These are phyloP conservation scores for Spatula versicolor DNA, from an alignment of 2,797 vertebrate genomes.

Conservation along the genomic window DNA sequence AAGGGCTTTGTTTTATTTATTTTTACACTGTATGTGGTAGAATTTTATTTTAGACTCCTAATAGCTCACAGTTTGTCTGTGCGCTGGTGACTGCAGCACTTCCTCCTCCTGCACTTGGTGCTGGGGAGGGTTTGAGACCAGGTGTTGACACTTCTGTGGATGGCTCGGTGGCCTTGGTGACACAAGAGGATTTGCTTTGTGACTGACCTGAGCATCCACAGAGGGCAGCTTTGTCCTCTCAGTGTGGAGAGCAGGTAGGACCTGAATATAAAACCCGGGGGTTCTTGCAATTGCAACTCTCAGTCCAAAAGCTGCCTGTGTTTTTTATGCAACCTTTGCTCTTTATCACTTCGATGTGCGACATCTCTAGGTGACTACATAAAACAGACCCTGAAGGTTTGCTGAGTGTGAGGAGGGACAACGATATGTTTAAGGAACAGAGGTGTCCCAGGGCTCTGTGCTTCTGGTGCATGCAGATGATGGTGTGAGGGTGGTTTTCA, in stretches of 20 bases:
- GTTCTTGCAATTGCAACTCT: not conserved
- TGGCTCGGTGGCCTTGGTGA: not conserved
- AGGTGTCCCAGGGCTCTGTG: not conserved
- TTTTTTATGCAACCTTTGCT: not conserved
- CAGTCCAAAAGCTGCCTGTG: not conserved
- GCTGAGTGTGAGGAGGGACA: not conserved
- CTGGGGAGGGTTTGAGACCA: not conserved
- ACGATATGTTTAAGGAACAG: not conserved
- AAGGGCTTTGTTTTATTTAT: constrained; percentile 38
- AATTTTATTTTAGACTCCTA: constrained; percentile 5
- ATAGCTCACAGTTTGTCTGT: not conserved
- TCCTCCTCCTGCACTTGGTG: not conserved
- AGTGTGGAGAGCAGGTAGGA: not conserved
- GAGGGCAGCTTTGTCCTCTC: not conserved
- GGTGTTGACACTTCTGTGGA: not conserved
- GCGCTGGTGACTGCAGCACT: not conserved
- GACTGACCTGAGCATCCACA: not conserved
- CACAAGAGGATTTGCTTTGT: not conserved
- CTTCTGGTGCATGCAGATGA: not conserved
- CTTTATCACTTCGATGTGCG: fast-evolving
- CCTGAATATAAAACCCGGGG: not conserved
- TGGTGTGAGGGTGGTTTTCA: not conserved
- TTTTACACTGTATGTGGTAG: not conserved
- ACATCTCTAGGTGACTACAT: not conserved
- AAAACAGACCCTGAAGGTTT: not conserved